Conservation (phyloP, 1,140 invertebrate species). For the Meloidogyne chitwoodi region DNA sequence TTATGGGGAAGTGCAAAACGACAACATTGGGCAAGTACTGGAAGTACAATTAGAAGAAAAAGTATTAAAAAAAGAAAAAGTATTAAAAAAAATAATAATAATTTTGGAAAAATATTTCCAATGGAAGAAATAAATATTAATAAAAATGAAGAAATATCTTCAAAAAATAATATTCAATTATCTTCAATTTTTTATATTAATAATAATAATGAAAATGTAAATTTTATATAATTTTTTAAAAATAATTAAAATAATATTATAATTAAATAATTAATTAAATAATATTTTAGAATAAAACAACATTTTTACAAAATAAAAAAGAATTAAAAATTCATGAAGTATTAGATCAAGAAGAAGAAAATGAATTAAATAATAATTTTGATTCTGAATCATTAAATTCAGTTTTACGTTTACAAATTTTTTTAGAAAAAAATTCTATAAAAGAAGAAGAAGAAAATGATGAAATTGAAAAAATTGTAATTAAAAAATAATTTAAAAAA, state of each 20-base stretch:
- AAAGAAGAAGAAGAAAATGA: not conserved
- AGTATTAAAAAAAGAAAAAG: not conserved
- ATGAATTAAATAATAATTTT: not conserved
- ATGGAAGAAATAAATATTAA: not conserved
- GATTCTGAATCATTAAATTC: not conserved
- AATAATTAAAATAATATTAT: too few species aligned
- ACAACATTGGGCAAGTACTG: conserved; percentile 23
- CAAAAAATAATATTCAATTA: not conserved
- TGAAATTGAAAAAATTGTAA: not conserved
- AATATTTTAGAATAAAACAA: not conserved
- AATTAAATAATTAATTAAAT: too few species aligned
- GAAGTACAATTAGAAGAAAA: conserved; percentile 12
- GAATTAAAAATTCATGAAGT: not conserved
- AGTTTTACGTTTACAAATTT: not conserved
- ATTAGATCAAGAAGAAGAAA: not conserved
- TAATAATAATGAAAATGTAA: not conserved
- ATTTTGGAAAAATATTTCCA: not conserved
- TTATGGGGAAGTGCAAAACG: conserved; percentile 45
- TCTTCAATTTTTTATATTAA: not conserved
- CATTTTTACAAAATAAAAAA: not conserved
- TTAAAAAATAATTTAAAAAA: not conserved
- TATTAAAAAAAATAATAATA: not conserved
- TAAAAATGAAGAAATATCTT: not conserved
- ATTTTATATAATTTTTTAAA: too few species aligned
- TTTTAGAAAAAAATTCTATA: not conserved